Base-by-base conservation (phyloP, 2,888 invertebrate species). In the Drosophila mulleri region DNA sequence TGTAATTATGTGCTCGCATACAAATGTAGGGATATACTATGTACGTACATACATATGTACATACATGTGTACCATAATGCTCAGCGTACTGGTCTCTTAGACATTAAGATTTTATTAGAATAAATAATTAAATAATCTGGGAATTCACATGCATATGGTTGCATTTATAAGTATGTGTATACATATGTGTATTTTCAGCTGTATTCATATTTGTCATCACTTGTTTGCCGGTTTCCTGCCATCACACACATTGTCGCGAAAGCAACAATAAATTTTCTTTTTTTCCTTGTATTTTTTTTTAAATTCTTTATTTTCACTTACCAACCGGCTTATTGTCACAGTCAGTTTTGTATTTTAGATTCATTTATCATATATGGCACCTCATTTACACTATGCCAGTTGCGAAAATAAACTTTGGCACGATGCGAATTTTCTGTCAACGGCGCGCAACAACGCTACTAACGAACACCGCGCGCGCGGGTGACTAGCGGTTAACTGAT, bases 401-500 rank as follows among this genome's bases (percentile, higher is more conserved):
- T 50, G 67, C 71, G 18, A 80, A 77, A 64, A 67, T 45, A 67
- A 61, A 29, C 39, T 65, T 60, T 67, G 45, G 56, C 42, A 61
- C 72, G 58, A 66, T 66, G 42, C 73, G 63, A 48, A 67, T 37
- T 50, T 59, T 56, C n/a, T 35, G 42, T 44, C 62, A 63, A 60
- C 60, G 60, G 32, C 65, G 65, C 47, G 48, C 67, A 62, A 70
- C 66, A 66, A 60, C 70, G 62, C 70, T 42, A 58, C 57, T 47
- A 66, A 70, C n/a, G 45, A 79, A 67, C 59, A 80, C 77, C 76
- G 80, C 80, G 78, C 77, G 77, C 78, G 78, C 78, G 76, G 72
- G 52, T 80, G 71, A 71, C 80, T 78, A 78, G 80, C 64, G 80
- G 78, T 75, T 75, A 75, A 78, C 78, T 78, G 78, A 78, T 78